Base-by-base conservation (phyloP, 2,113 vertebrate genomes). In the Strix aluco region DNA sequence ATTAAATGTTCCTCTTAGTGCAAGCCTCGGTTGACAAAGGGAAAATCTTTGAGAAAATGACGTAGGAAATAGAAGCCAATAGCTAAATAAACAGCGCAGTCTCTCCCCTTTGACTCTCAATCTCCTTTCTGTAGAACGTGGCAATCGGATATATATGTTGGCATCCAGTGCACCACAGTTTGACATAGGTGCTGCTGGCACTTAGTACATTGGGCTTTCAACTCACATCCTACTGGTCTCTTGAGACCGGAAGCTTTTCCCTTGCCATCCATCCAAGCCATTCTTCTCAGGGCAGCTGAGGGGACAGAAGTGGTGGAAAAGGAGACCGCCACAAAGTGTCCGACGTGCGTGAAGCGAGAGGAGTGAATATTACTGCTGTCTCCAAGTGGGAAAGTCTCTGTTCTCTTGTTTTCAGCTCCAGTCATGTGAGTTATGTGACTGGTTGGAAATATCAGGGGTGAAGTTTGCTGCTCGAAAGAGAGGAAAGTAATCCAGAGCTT, bases 401-500 rank as follows among this genome's bases (percentile, higher is more conserved):
- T 78, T 81, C 42, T 63, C 47, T 71, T 74, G 58, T 79, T 88
- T 90, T 78, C 59, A 71, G 15, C 46, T 89, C 57, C 69, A 85
- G 12, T 36, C 54, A 9, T 55, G n/a, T 66, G 38, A 16, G 10
- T 66, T 69, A 40, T 90, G 57, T 40, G 83, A 85, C 79, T 92
- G 4, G 5, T 13, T 94, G 51, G 80, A 93, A 96, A 89, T 72
- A 96, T 29, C 49, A 84, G 69, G 59, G 54, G 23, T n/a, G 29
- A 86, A 69, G 49, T 88, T 62, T 81, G 44, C 42, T 65, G 58
- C 69, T 88, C 2, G 2, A 59, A 75, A 71, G 47, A 74, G 58
- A 88, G 71, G 67, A 86, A 94, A 90, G 42, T 61, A 86, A 94
- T 84, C 75, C 67, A 89, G 78, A 85, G 81, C 81, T 81, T 94